phyloP scores from a whole-genome alignment of 1,140 invertebrate species.

The Danaus plexippus region DNA sequence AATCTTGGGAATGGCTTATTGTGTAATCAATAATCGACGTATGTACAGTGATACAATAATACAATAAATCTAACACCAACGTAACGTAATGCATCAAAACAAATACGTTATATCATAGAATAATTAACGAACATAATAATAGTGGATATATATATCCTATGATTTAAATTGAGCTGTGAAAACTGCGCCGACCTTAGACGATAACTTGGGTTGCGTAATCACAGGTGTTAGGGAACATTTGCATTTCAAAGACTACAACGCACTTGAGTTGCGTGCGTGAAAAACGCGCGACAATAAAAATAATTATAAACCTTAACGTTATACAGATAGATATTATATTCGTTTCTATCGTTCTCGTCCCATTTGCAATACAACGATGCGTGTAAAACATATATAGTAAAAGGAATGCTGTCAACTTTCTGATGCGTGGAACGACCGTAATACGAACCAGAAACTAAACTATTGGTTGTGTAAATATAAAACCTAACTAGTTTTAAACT shows the following conservation, averaged over 20 bases:
- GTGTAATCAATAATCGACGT: too few species aligned
- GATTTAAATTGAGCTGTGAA: slow-evolving; percentile 20
- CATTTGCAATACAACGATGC: slow-evolving; percentile 6
- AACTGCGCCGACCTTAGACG: slow-evolving; percentile 25
- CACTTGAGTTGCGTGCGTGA: slow-evolving; percentile 18
- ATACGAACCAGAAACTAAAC: slow-evolving; percentile 3
- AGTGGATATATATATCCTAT: slow-evolving; percentile 8
- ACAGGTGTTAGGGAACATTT: slow-evolving; percentile 28
- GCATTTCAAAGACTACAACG: slow-evolving; percentile 31
- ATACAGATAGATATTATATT: slow-evolving; percentile 2
- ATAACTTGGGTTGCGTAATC: slow-evolving; percentile 24
- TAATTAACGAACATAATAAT: too few species aligned
- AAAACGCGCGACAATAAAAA: slow-evolving; percentile 14
- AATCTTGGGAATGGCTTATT: too few species aligned
- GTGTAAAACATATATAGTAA: slow-evolving; percentile 12
- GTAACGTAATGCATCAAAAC: too few species aligned
- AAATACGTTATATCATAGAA: too few species aligned
- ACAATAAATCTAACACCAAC: too few species aligned
- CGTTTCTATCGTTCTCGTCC: not conserved
- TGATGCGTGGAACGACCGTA: slow-evolving; percentile 4
- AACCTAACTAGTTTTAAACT: not conserved
- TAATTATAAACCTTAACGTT: slow-evolving; percentile 8
- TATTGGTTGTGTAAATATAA: not conserved
- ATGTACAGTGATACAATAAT: too few species aligned
- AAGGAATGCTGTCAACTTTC: slow-evolving; percentile 18